phyloP scores from a whole-genome alignment of 2,113 vertebrate genomes.

The Semnornis frantzii region DNA sequence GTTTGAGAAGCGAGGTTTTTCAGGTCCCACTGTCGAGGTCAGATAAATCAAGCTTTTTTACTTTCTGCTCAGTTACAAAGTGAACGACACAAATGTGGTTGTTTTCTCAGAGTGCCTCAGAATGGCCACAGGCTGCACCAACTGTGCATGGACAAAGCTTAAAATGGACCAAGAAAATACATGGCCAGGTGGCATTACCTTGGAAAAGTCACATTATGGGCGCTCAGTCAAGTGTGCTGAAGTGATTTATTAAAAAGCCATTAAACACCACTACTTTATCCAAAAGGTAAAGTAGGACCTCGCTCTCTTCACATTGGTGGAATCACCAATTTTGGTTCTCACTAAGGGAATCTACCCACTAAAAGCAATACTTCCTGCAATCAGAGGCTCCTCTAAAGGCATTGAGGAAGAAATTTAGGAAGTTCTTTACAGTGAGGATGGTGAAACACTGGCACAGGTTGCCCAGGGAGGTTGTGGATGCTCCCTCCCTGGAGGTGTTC shows the following conservation, averaged over 20 bases:
- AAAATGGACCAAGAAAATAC: neutral
- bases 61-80: neutral
- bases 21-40: neutral
- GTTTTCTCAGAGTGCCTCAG: neutral
- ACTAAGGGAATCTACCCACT: neutral
- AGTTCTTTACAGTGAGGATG: too few species aligned
- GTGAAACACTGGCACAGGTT: too few species aligned
- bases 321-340: slow-evolving; percentile 3
- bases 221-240: slow-evolving; percentile 14
- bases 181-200: neutral
- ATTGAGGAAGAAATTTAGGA: neutral
- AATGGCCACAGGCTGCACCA: neutral
- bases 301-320: neutral
- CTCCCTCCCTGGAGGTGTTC: too few species aligned
- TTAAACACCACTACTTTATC: slow-evolving; percentile 13
- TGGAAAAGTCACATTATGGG: neutral
- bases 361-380: slow-evolving; percentile 21
- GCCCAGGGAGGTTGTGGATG: too few species aligned
- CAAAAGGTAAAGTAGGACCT: neutral
- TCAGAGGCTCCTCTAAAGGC: slow-evolving; percentile 26
- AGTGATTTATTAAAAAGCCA: slow-evolving; percentile 27
- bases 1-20: neutral
- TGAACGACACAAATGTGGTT: neutral
- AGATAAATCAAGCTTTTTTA: neutral
- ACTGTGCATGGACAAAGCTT: neutral